These are phyloP conservation scores for Heteromyza rotundicornis DNA, from an alignment of 2,888 invertebrate genomes.

Conservation along the genomic window DNA sequence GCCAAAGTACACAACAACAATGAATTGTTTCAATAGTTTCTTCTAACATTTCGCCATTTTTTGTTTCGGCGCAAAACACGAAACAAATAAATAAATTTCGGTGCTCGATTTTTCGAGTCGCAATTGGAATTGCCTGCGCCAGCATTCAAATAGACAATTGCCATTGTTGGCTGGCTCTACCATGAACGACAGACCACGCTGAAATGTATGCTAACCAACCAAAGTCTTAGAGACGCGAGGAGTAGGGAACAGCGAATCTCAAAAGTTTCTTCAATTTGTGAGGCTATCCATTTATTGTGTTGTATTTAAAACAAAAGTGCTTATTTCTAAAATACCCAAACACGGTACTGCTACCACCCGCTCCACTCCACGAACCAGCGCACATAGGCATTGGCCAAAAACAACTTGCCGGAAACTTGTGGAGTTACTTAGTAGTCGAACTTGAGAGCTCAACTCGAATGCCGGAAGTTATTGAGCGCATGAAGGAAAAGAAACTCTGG, in stretches of 20 bases:
- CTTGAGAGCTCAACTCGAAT: background rate
- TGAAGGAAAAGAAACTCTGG: background rate
- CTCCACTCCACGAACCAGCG: background rate
- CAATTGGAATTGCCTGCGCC: background rate
- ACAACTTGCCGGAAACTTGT: constrained; percentile 11
- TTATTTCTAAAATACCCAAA: constrained; percentile 18
- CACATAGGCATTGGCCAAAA: background rate
- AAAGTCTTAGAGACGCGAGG: constrained; percentile 1
- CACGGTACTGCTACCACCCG: too few species aligned
- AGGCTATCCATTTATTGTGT: constrained; percentile 23
- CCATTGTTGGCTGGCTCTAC: background rate
- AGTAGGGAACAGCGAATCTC: constrained; percentile 20
- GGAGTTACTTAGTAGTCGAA: constrained; percentile 20
- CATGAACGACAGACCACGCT: background rate
- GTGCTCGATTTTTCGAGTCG: constrained; percentile 9
- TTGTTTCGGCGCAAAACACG: background rate
- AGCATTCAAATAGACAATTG: background rate
- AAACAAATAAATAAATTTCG: constrained; percentile 11
- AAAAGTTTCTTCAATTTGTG: constrained; percentile 24
- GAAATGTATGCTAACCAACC: background rate
- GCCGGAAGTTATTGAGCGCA: background rate
- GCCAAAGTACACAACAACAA: too few species aligned
- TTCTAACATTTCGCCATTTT: too few species aligned
- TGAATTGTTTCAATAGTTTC: too few species aligned
- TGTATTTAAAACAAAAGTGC: constrained; percentile 24